A percentile compares a stretch with the other conserved stretches of the same genome.
phyloP scores from a whole-genome alignment of 2,797 vertebrate species.

The Martes flavigula region DNA sequence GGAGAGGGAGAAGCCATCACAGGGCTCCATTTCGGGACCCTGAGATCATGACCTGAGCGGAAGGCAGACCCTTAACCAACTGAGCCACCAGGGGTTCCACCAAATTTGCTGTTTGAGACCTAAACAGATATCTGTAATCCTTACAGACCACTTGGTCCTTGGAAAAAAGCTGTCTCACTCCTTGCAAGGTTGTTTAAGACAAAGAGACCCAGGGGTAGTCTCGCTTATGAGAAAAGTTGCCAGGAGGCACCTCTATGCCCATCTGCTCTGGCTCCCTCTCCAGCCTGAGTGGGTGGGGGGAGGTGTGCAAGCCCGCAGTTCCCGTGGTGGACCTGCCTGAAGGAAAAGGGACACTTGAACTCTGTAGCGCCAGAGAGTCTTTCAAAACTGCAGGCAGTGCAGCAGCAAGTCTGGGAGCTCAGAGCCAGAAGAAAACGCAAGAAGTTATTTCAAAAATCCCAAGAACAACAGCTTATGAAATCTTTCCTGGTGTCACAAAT shows the following conservation, averaged over 20 bases:
- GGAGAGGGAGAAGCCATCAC: too few species aligned
- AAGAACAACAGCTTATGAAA: constrained; percentile 49
- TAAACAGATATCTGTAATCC: background rate
- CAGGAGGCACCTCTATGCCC: background rate
- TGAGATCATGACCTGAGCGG: too few species aligned
- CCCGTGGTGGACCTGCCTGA: background rate
- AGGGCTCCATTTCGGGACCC: too few species aligned
- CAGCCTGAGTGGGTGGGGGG: background rate
- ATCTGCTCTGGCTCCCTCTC: background rate
- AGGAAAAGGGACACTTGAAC: background rate
- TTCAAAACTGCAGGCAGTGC: background rate
- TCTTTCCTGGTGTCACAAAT: constrained; percentile 35
- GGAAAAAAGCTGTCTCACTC: background rate
- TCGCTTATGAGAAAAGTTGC: background rate
- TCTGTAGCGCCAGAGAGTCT: background rate
- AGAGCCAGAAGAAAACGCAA: background rate
- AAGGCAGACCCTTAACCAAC: too few species aligned
- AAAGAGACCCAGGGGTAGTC: background rate
- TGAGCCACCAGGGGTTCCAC: background rate
- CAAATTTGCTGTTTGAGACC: background rate
- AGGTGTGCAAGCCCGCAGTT: background rate
- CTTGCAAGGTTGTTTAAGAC: background rate
- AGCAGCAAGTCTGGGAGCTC: background rate
- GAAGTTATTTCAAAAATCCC: constrained; percentile 55
- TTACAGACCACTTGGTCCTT: background rate